Conservation (phyloP, 2,113 vertebrate genomes). For the Urocitellus parryii region DNA sequence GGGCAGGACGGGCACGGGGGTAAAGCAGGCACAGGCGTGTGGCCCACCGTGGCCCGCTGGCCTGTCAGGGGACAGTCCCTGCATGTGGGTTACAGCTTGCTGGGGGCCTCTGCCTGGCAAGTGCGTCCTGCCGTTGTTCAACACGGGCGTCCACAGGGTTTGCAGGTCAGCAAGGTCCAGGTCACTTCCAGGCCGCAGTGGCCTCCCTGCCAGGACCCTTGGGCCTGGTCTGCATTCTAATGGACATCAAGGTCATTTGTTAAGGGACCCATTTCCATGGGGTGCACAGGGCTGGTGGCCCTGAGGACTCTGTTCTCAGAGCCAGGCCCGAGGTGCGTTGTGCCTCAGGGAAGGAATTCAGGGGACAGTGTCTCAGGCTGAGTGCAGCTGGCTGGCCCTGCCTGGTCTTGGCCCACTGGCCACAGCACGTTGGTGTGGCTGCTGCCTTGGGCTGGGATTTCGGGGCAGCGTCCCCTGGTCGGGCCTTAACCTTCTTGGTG, state of each 20-base stretch:
- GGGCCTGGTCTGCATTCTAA: background rate
- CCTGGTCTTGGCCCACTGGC: background rate
- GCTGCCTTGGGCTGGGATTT: background rate
- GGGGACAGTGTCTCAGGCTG: background rate
- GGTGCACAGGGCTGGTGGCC: fast-evolving
- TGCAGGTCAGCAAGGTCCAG: background rate
- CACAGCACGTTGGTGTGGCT: fast-evolving
- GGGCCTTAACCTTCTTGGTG: background rate
- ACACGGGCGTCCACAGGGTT: no score
- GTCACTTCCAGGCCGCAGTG: no score
- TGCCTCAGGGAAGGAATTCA: fast-evolving
- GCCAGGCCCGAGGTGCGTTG: background rate
- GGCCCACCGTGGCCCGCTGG: no score
- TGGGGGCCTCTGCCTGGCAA: no score
- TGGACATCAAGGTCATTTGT: background rate
- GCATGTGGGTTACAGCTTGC: no score
- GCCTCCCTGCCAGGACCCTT: background rate
- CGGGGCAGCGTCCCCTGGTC: background rate
- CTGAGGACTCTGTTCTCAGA: background rate
- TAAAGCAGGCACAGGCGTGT: no score
- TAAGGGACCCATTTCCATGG: fast-evolving
- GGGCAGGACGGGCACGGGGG: no score
- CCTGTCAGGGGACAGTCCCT: background rate
- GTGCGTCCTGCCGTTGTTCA: background rate
- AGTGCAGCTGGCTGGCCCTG: no score